Evolutionary conservation across 1,140 invertebrate genomes (phyloP).

Genomic region (Spodoptera litura): DNA sequence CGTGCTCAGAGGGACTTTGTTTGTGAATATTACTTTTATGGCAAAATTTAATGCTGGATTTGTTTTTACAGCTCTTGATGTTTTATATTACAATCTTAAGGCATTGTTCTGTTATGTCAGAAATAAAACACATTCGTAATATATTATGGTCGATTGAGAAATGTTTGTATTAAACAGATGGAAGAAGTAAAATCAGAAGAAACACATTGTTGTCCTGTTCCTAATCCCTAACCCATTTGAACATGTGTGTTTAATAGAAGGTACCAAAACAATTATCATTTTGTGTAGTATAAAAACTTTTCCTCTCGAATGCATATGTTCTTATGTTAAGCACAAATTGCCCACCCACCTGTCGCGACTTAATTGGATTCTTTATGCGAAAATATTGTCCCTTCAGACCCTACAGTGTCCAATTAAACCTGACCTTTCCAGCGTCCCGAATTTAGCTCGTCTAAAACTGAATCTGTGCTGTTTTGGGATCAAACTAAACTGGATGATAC

Average conservation of each 20-base stretch:
- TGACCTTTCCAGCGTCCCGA: slow-evolving; percentile 35
- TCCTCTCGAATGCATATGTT: slow-evolving; percentile 55
- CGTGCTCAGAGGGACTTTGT: not conserved
- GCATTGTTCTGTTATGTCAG: too few species aligned
- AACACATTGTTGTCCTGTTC: slow-evolving; percentile 6
- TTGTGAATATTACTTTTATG: too few species aligned
- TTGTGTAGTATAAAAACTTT: slow-evolving; percentile 42
- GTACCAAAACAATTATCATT: slow-evolving; percentile 38
- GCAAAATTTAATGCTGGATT: not conserved
- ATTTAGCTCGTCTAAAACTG: not conserved
- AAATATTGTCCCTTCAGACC: slow-evolving; percentile 66
- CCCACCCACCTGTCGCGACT: slow-evolving; percentile 66
- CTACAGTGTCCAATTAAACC: slow-evolving; percentile 39
- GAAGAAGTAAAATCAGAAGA: slow-evolving; percentile 7
- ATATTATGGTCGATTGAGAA: not conserved
- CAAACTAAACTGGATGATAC: slow-evolving; percentile 59
- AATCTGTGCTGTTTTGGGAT: slow-evolving; percentile 45
- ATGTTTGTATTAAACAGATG: not conserved
- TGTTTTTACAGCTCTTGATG: not conserved
- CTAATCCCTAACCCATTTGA: not conserved
- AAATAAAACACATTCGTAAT: too few species aligned
- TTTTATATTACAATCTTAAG: too few species aligned
- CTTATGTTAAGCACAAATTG: slow-evolving; percentile 56
- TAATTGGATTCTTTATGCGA: slow-evolving; percentile 80
- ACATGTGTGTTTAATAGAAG: slow-evolving; percentile 13